phyloP scores from a whole-genome alignment of 2,888 invertebrate species.

The Zaprionus lineosus region DNA sequence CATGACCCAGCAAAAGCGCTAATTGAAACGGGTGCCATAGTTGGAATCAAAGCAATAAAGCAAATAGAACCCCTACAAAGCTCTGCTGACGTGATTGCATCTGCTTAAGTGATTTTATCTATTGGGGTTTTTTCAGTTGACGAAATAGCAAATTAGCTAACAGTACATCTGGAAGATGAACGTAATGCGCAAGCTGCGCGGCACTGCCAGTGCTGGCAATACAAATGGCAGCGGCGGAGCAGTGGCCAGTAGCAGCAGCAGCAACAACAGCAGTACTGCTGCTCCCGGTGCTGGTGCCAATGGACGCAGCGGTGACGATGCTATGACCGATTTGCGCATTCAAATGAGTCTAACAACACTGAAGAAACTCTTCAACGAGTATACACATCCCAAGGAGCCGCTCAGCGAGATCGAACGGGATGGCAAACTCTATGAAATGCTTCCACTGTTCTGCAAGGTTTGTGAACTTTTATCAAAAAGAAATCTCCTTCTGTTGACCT shows the following conservation, averaged over 20 bases:
- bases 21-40: constrained; percentile 39
- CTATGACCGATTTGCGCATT: constrained; percentile 88
- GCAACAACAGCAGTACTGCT: constrained; percentile 78
- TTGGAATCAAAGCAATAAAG: constrained; percentile 26
- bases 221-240: constrained; percentile 83
- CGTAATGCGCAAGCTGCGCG: constrained; percentile 94
- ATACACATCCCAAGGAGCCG: constrained; percentile 93
- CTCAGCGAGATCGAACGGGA: constrained; percentile 92
- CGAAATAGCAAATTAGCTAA: constrained; percentile 30
- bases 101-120: constrained; percentile 31
- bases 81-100: constrained; percentile 42
- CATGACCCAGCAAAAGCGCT: constrained; percentile 28
- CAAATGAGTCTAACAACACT: constrained; percentile 97
- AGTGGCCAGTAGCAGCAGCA: constrained; percentile 76
- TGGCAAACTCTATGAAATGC: constrained; percentile 97
- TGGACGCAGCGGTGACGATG: constrained; percentile 83
- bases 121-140: constrained; percentile 41
- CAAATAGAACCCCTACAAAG: constrained; percentile 22
- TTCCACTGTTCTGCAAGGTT: constrained; percentile 99
- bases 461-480: too few relatives aligned
- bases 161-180: constrained; percentile 86
- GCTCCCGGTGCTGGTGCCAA: constrained; percentile 72
- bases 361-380: constrained; percentile 97
- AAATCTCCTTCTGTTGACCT: too few relatives aligned
- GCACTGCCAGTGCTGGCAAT: constrained; percentile 60